Evolutionary conservation across 92 coral and sea anemone species (phyloP), one percentile per base, ranked within the genome.

Genomic region (Parazoanthus darwini): DNA sequence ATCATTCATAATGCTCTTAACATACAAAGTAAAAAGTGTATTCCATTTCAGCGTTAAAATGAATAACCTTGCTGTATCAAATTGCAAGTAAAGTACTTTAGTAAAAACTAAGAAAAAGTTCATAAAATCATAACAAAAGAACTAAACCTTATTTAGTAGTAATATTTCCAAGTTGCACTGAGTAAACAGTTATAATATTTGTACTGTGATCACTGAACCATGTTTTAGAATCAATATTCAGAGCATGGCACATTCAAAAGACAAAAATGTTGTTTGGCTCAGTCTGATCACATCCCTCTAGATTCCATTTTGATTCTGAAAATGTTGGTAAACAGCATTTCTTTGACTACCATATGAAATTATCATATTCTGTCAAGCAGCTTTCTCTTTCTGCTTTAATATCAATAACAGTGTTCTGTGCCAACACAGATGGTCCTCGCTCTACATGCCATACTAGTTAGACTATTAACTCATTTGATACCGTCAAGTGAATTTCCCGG

Each of bases 1-100:
- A 84, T 70, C 56, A 84, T 84, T 84, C 75, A 84, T 84, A 46
- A 84, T 74, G 46, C 15, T 18, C 44, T 46, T 37, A 76, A 76
- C 59, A 81, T 36, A 81, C 50, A 58, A 56, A 37, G 71, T 46
- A 50, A 33, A 70, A 79, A 79, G 26, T 82, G 77, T 82, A 35
- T 54, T 70, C 79, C 39, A 84, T 84, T 70, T 70, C 38, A 84
- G 87, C 26, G 29, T 44, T 50, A 26, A 71, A 84, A 70, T 22
- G 13, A 48, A 70, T 68, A 58, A 20, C 46, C 13, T 76, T 76
- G 80, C 46, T 74, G 44, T 8, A 76, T 76, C 54, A 76, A 39
- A 38, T 18, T 22, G 25, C 29, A 37, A 72, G 0, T 76, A 46
- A 20, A 23, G 42, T 54, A 39, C 13, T 76, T 20, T 1, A 18